Conservation (phyloP, 2,888 invertebrate genomes). For the Eurois occulta region DNA sequence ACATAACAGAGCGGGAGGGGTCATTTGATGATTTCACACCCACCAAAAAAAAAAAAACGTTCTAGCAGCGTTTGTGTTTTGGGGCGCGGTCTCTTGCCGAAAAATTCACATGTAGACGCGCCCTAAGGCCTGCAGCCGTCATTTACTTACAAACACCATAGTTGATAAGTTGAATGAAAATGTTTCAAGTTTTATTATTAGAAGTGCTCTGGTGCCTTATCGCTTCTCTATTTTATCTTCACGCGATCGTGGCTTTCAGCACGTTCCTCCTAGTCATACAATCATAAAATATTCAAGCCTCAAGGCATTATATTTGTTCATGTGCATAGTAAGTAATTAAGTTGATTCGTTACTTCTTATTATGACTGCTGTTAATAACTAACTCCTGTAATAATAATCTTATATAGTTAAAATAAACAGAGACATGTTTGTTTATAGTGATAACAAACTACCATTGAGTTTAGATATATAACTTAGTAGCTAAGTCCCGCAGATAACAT, state of each 20-base stretch:
- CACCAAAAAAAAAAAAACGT: too few relatives aligned
- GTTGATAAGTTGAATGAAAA: conserved; percentile 12
- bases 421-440: conserved; percentile 68
- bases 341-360: conserved; percentile 50
- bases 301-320: conserved; percentile 50
- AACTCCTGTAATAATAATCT: conserved; percentile 64
- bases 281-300: conserved; percentile 50
- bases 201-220: conserved; percentile 34
- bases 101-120: neutral
- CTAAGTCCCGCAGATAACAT: conserved; percentile 76
- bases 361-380: conserved; percentile 56
- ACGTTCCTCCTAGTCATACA: conserved; percentile 48
- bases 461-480: conserved; percentile 69
- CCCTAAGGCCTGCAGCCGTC: neutral
- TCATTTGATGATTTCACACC: too few relatives aligned
- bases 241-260: conserved; percentile 56
- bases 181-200: conserved; percentile 10
- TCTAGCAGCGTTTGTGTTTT: neutral
- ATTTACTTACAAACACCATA: conserved; percentile 13
- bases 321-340: conserved; percentile 54
- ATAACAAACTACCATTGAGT: conserved; percentile 70
- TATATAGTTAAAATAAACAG: conserved; percentile 67
- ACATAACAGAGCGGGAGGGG: too few relatives aligned
- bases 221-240: conserved; percentile 49
- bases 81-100: neutral